Evolutionary conservation across 2,888 invertebrate genomes (phyloP).

Genomic region (Drosophila cognata): DNA sequence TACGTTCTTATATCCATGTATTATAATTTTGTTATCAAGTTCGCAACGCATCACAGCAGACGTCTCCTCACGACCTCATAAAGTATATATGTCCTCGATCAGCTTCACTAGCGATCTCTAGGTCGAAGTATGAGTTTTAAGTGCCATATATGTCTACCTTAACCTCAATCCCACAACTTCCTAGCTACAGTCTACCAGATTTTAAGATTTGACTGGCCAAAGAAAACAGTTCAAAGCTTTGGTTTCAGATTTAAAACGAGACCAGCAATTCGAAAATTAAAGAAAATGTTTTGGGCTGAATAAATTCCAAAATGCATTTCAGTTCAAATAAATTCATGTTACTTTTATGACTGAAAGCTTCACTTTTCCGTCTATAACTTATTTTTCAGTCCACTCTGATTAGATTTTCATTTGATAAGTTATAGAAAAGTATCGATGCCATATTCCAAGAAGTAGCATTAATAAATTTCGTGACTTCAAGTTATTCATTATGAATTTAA

Average conservation of each 20-base stretch:
- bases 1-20: background rate
- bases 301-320: background rate
- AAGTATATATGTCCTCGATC: background rate
- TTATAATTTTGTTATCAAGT: background rate
- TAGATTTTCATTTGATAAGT: background rate
- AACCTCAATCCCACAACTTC: background rate
- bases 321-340: background rate
- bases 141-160: background rate
- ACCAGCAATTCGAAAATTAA: background rate
- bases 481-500: background rate
- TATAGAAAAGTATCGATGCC: background rate
- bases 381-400: background rate
- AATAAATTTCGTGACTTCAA: background rate
- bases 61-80: background rate
- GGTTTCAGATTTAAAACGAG: background rate
- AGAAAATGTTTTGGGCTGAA: background rate
- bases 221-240: background rate
- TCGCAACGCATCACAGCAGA: background rate
- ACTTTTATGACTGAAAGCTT: background rate
- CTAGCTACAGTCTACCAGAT: background rate
- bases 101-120: background rate
- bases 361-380: background rate
- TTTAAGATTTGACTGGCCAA: background rate
- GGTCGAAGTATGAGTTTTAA: background rate
- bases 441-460: background rate